phyloP scores from a whole-genome alignment of 2,113 vertebrate genomes.

The Caranx ignobilis region DNA sequence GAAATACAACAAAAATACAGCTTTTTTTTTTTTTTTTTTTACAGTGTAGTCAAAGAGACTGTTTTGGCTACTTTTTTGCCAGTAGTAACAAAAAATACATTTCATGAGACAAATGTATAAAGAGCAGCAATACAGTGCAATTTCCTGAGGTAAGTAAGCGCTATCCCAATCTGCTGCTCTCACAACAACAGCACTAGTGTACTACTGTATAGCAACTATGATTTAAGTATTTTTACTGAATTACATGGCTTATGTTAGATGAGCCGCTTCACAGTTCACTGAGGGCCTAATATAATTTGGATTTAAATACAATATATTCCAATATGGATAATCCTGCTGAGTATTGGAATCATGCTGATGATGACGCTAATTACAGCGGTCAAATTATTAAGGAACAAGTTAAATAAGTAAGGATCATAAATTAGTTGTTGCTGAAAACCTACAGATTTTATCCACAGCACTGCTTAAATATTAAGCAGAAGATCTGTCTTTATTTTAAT shows the following conservation, averaged over 20 bases:
- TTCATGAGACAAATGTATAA: too few species aligned
- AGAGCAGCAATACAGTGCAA: too few species aligned
- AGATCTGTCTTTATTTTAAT: conserved; percentile 8
- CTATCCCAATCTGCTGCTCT: not conserved
- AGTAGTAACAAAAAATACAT: not conserved
- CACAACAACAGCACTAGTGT: not conserved
- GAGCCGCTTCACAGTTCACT: conserved; percentile 20
- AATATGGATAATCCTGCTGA: conserved; percentile 33
- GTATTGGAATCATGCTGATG: conserved; percentile 21
- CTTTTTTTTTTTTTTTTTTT: too few species aligned
- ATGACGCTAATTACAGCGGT: conserved; percentile 47
- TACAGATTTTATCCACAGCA: conserved; percentile 11
- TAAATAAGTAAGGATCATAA: conserved; percentile 13
- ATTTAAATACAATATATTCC: conserved; percentile 31
- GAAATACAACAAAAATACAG: too few species aligned
- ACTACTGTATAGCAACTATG: not conserved
- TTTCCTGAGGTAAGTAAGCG: not conserved
- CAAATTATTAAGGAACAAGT: conserved; percentile 29
- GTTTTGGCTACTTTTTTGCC: not conserved
- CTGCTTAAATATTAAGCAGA: not conserved
- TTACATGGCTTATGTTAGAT: conserved; percentile 23
- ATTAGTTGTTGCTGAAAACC: conserved; percentile 13
- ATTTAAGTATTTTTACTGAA: not conserved
- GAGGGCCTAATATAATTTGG: conserved; percentile 15
- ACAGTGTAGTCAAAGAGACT: too few species aligned